Conservation (phyloP, 2,888 invertebrate genomes). For the Tricholauxania praeusta region DNA sequence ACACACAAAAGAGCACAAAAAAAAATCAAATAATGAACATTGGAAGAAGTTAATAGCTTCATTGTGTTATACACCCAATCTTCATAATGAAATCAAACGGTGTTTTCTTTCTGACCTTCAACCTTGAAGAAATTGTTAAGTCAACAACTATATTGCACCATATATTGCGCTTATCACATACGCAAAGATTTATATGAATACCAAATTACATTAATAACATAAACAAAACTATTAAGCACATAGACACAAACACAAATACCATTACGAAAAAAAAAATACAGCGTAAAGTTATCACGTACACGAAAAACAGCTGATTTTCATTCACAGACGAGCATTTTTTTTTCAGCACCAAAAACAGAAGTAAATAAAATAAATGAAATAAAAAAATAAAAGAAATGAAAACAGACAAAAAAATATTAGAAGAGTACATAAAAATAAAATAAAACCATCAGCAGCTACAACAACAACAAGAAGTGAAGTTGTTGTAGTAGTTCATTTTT, state of each 20-base stretch:
- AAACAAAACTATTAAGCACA: too few species aligned
- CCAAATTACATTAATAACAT: too few species aligned
- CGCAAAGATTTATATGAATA: too few species aligned
- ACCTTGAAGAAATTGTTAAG: too few species aligned
- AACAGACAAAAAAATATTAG: slow-evolving; percentile 25
- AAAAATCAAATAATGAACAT: too few species aligned
- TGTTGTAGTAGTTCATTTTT: slow-evolving; percentile 43
- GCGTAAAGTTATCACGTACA: not conserved
- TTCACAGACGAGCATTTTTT: slow-evolving; percentile 29
- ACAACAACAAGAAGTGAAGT: slow-evolving; percentile 16
- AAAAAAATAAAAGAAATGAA: not conserved
- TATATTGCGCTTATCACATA: too few species aligned
- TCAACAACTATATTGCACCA: too few species aligned
- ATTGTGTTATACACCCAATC: too few species aligned
- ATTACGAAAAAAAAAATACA: not conserved
- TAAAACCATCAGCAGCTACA: slow-evolving; percentile 16
- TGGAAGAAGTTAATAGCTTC: too few species aligned
- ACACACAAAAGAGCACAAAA: too few species aligned
- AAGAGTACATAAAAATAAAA: slow-evolving; percentile 19
- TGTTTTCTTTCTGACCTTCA: too few species aligned
- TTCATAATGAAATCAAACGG: too few species aligned
- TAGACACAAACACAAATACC: not conserved
- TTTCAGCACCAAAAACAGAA: slow-evolving; percentile 15
- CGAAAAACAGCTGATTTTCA: slow-evolving; percentile 45
- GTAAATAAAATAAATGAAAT: slow-evolving; percentile 24